Percentiles rank a stretch among this genome's conserved stretches.
Evolutionary conservation across 1,140 invertebrate genomes (phyloP).

Genomic region (Neoseiulus cucumeris): DNA sequence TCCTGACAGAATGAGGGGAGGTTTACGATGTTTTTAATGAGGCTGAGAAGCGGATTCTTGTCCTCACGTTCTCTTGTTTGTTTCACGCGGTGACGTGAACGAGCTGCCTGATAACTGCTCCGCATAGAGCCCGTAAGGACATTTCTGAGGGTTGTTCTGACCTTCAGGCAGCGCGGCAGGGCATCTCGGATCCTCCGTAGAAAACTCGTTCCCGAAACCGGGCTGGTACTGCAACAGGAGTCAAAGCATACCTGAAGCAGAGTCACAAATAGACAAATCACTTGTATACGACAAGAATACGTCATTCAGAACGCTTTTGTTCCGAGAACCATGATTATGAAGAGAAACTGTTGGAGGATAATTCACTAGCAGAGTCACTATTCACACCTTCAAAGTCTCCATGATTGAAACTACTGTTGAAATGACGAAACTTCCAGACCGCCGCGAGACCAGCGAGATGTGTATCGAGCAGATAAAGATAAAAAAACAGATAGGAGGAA

Average conservation of each 20-base stretch:
- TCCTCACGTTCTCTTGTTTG: conserved; percentile 49
- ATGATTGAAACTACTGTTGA: no score
- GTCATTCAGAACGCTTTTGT: no score
- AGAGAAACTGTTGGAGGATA: no score
- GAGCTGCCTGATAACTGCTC: conserved; percentile 90
- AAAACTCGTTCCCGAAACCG: conserved; percentile 84
- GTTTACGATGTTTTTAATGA: background rate
- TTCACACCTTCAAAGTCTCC: no score
- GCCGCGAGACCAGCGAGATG: no score
- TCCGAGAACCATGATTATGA: no score
- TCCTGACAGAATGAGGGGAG: conserved; percentile 8
- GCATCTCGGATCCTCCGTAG: conserved; percentile 64
- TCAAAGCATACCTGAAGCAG: background rate
- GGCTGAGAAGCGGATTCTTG: background rate
- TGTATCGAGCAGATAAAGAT: no score
- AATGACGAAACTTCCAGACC: no score
- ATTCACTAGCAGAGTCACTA: no score
- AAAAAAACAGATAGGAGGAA: no score
- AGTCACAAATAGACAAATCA: no score
- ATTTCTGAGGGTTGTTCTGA: conserved; percentile 80
- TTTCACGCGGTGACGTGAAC: conserved; percentile 70
- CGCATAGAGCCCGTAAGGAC: conserved; percentile 81
- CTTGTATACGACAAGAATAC: no score
- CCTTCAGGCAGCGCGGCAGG: conserved; percentile 59
- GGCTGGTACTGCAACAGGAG: conserved; percentile 47